Conservation (phyloP, 2,797 vertebrate genomes). For the Anguilla marmorata region DNA sequence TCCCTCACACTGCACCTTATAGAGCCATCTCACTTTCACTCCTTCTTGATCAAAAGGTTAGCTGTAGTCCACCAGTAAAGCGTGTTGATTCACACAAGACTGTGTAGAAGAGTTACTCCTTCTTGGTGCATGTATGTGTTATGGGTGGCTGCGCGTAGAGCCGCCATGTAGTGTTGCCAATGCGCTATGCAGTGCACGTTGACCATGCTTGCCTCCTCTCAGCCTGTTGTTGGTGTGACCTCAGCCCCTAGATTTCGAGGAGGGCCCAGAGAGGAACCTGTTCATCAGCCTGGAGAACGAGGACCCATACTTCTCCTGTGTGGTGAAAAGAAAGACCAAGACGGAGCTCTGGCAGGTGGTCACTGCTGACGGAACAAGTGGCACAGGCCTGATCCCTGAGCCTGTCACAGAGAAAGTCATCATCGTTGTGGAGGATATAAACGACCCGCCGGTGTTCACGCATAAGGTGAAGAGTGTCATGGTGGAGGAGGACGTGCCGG, state of each 20-base stretch:
- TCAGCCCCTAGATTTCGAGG: constrained; percentile 61
- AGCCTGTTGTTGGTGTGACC: not conserved
- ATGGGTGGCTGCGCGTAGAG: not conserved
- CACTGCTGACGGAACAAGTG: not conserved
- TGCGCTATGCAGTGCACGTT: not conserved
- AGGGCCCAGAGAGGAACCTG: constrained; percentile 37
- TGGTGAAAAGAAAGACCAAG: constrained; percentile 29
- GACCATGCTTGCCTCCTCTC: not conserved
- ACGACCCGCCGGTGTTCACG: constrained; percentile 59
- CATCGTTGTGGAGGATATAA: constrained; percentile 59
- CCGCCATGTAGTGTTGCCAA: too few species aligned
- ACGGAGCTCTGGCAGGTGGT: constrained; percentile 48
- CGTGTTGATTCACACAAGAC: not conserved
- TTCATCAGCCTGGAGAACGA: constrained; percentile 58
- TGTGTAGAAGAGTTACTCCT: not conserved
- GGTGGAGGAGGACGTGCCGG: constrained; percentile 44
- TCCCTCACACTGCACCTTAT: not conserved
- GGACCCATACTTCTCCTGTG: constrained; percentile 50
- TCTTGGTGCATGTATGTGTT: not conserved
- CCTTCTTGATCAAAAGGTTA: not conserved
- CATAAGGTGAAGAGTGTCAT: rapidly evolving
- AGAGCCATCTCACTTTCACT: not conserved
- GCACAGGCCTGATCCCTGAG: rapidly evolving
- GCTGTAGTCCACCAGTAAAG: not conserved
- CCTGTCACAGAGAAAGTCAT: constrained; percentile 10